These are phyloP conservation scores for Pteria penguin DNA, from an alignment of 2,888 invertebrate genomes.

Conservation along the genomic window DNA sequence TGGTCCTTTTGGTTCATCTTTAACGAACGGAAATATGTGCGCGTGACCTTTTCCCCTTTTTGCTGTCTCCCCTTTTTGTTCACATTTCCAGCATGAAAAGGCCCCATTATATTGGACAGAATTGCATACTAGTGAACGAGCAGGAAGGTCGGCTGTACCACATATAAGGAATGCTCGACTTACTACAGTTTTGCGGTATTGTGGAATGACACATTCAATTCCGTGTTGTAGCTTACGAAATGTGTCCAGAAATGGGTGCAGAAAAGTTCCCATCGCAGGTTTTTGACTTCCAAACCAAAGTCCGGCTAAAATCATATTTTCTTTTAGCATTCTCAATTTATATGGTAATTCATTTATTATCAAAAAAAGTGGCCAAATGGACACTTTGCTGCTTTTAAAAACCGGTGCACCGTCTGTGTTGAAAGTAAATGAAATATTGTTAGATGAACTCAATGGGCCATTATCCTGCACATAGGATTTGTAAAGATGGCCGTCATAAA, in stretches of 20 bases:
- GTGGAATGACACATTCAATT: neutral
- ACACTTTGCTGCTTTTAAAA: slow-evolving; percentile 11
- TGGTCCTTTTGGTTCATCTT: slow-evolving; percentile 9
- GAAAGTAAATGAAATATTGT: slow-evolving; percentile 8
- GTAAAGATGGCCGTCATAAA: slow-evolving; percentile 6
- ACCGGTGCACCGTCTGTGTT: slow-evolving; percentile 10
- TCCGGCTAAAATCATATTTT: slow-evolving; percentile 31
- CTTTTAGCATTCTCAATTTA: slow-evolving; percentile 7
- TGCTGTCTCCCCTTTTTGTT: slow-evolving; percentile 38
- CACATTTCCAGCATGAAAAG: slow-evolving; percentile 37
- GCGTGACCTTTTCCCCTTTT: slow-evolving; percentile 34
- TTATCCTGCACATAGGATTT: neutral
- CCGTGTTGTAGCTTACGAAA: slow-evolving; percentile 7
- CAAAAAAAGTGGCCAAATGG: slow-evolving; percentile 21
- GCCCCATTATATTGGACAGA: slow-evolving; percentile 42
- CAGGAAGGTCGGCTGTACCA: slow-evolving; percentile 48
- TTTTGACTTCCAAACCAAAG: slow-evolving; percentile 33
- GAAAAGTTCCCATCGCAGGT: slow-evolving; percentile 19
- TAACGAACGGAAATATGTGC: slow-evolving; percentile 41
- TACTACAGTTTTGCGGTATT: neutral
- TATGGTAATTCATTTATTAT: slow-evolving; percentile 32
- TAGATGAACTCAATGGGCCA: neutral
- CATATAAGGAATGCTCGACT: slow-evolving; percentile 20
- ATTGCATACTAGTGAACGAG: slow-evolving; percentile 37
- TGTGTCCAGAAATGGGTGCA: slow-evolving; percentile 21